These are phyloP conservation scores for Eucera pruinosa DNA, from an alignment of 2,888 invertebrate species.

Conservation along the genomic window DNA sequence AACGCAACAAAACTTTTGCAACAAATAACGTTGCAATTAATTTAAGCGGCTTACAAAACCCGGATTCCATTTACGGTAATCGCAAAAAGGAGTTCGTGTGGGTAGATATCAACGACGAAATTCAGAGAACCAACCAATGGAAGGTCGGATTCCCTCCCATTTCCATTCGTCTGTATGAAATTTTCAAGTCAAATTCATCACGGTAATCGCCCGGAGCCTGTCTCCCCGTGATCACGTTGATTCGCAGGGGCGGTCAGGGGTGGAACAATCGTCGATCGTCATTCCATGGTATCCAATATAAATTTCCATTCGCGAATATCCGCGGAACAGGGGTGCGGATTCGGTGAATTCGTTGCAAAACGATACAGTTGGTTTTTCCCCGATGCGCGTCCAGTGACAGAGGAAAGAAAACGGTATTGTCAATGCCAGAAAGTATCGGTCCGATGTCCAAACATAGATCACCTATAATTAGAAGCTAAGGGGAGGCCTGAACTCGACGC, in stretches of 20 bases:
- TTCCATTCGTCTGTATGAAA: conserved; percentile 44
- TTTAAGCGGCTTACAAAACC: not conserved
- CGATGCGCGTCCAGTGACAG: conserved; percentile 37
- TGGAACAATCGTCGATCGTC: conserved; percentile 32
- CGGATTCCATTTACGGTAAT: not conserved
- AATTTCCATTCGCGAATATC: conserved; percentile 52
- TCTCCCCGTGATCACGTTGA: conserved; percentile 15
- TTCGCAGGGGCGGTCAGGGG: not conserved
- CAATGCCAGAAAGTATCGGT: conserved; percentile 81
- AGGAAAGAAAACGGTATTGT: conserved; percentile 69
- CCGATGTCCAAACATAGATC: conserved; percentile 79
- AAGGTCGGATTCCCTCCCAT: conserved; percentile 9
- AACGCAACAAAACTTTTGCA: not conserved
- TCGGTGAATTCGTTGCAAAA: conserved; percentile 35
- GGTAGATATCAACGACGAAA: not conserved
- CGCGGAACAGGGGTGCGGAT: not conserved
- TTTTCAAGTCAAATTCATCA: conserved; percentile 55
- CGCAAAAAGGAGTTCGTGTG: not conserved
- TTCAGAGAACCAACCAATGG: not conserved
- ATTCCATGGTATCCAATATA: conserved; percentile 39
- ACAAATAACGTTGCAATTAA: not conserved
- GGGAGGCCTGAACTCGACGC: conserved; percentile 58
- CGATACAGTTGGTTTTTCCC: no score
- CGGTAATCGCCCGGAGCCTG: conserved; percentile 42
- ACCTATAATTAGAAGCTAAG: conserved; percentile 81